These are phyloP conservation scores for Wiebesia pumilae DNA, from an alignment of 1,140 invertebrate species.

Conservation along the genomic window DNA sequence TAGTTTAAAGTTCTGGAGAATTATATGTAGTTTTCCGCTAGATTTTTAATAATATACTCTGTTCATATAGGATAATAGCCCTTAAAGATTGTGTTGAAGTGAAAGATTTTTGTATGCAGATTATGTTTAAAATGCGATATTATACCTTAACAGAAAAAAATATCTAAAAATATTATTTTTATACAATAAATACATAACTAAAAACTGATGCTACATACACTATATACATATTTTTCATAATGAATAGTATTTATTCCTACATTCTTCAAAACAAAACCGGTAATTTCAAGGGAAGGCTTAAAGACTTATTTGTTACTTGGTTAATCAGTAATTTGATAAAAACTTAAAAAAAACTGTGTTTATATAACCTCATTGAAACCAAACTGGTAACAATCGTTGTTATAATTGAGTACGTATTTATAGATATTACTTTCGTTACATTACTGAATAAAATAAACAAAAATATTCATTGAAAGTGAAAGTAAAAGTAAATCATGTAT, in stretches of 20 bases:
- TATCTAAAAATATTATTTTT: conserved; percentile 37
- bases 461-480: conserved; percentile 1
- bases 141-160: background rate
- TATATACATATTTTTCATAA: background rate
- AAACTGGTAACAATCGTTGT: background rate
- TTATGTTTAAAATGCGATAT: conserved; percentile 2
- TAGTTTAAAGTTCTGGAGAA: background rate
- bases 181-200: conserved; percentile 13
- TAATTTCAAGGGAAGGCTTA: conserved; percentile 22
- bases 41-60: background rate
- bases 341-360: conserved; percentile 8
- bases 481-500: conserved; percentile 1
- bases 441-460: conserved; percentile 5
- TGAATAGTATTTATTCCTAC: background rate
- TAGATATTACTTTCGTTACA: conserved; percentile 13
- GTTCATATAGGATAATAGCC: conserved; percentile 16
- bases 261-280: conserved; percentile 20
- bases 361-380: background rate
- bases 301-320: background rate
- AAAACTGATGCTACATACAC: background rate
- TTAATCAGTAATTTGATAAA: conserved; percentile 25
- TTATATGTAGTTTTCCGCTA: conserved; percentile 14
- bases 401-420: conserved; percentile 16
- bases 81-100: background rate
- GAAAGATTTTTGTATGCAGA: conserved; percentile 26